Conservation (phyloP, 1,140 invertebrate genomes). For the Cydia amplana region DNA sequence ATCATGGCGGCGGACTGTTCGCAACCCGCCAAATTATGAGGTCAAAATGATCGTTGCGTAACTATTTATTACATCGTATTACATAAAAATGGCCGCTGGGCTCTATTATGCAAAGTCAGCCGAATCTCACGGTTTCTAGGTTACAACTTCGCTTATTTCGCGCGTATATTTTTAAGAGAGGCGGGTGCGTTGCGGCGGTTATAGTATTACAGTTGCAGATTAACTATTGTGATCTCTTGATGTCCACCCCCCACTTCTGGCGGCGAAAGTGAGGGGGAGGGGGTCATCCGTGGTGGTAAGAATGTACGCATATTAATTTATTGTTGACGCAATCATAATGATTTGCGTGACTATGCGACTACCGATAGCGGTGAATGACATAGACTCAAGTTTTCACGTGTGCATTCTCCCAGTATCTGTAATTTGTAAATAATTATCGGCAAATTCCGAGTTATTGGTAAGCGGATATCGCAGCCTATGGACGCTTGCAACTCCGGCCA, state of each 20-base stretch:
- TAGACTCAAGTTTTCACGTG: neutral
- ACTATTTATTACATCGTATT: conserved; percentile 68
- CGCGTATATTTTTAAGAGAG: neutral
- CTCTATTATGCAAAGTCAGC: conserved; percentile 67
- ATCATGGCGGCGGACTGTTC: conserved; percentile 58
- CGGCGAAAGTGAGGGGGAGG: conserved; percentile 13
- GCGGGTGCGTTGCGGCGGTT: neutral
- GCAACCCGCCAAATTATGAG: conserved; percentile 71
- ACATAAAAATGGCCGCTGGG: conserved; percentile 72
- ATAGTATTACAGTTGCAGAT: neutral
- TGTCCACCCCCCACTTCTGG: neutral
- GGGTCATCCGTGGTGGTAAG: neutral
- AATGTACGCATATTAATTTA: conserved; percentile 14
- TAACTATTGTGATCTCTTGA: conserved; percentile 21
- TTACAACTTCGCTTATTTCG: conserved; percentile 37
- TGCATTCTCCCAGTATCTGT: too few species aligned
- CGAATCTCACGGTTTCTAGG: conserved; percentile 47
- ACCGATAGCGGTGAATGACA: conserved; percentile 13
- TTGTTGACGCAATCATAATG: neutral
- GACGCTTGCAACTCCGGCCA: too few species aligned
- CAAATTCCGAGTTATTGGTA: too few species aligned
- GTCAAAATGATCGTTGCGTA: conserved; percentile 69
- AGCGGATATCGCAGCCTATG: too few species aligned
- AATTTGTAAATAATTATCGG: too few species aligned
- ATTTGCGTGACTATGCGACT: conserved; percentile 12